Evolutionary conservation across 2,113 vertebrate genomes (phyloP).

Genomic region (Psephotus haematonotus): DNA sequence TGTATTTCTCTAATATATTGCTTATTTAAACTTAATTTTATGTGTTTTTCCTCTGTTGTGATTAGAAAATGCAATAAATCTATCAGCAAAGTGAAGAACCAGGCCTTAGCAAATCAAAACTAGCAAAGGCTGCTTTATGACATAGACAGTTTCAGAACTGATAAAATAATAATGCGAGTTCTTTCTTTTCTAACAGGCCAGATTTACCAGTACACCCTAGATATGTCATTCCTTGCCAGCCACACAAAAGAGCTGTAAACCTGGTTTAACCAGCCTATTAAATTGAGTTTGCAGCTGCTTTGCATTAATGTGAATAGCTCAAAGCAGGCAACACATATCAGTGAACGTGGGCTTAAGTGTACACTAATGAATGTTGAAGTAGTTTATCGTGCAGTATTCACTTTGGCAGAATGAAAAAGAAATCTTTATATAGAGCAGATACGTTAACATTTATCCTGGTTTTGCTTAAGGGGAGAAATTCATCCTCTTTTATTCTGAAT

Average conservation of each 20-base stretch:
- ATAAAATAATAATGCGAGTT: constrained; percentile 29
- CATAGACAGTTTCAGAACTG: neutral
- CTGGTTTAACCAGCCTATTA: constrained; percentile 51
- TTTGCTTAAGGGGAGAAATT: constrained; percentile 28
- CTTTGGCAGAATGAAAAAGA: constrained; percentile 42
- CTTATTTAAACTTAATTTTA: neutral
- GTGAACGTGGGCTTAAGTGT: constrained; percentile 27
- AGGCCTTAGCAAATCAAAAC: neutral
- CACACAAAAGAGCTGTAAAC: constrained; percentile 44
- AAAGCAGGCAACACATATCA: constrained; percentile 33
- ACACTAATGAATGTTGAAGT: constrained; percentile 57
- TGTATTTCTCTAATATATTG: neutral
- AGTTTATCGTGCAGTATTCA: constrained; percentile 16
- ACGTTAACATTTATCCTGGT: constrained; percentile 27
- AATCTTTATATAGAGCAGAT: constrained; percentile 35
- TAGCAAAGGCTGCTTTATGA: neutral
- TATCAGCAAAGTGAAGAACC: neutral
- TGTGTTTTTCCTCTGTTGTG: neutral
- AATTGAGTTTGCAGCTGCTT: constrained; percentile 56
- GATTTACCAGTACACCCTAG: neutral
- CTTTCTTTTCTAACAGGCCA: neutral
- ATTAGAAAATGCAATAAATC: neutral
- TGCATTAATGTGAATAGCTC: constrained; percentile 33
- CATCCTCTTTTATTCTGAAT: constrained; percentile 46
- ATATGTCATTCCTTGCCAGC: neutral